Evolutionary conservation across 2,113 vertebrate species (phyloP), one percentile per base, ranked within the genome.

Genomic region (Stigmatopora nigra): DNA sequence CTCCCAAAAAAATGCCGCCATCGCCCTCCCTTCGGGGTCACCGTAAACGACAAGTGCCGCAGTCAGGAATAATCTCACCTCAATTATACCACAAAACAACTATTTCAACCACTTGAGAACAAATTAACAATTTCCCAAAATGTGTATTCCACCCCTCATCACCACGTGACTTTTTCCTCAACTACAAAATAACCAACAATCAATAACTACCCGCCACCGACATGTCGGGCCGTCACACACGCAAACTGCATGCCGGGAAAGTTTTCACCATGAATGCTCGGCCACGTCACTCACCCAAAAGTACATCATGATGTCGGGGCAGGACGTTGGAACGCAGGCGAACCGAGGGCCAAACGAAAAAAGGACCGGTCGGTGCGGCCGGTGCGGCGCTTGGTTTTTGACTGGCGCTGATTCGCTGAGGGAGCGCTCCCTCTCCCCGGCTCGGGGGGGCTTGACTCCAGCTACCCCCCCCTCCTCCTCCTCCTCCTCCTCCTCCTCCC

Each of bases 281-380:
- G 53, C 53, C 53, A 31, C 22, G 31, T 56, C 22, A 91, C 90
- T 90, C 83, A 91, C 90, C 90, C 90, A 91, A 76, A 91, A 91
- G 87, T 90, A 91, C 90, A 91, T 90, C 90, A 91, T 90, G 86
- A 88, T 90, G 82, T 86, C 83, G 78, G 80, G 81, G 38, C 38
- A 47, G 71, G 56, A 53, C 76, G 79, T 63, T 71, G 73, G 68
- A 53, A 53, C 68, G 70, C 63, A 75, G 67, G 51, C 41, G 61
- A 62, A 62, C 67, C 67, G 68, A 70, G 76, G 73, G 51, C 71
- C 66, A n/a, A 75, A 76, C 67, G 55, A 70, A 10, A 80, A 73
- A 10, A 80, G 73, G 83, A 77, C 78, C 73, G 63, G 83, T 86
- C 80, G 68, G 80, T 80, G 77, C 71, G 76, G 73, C 72, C 65